These are phyloP conservation scores for Bostrychus sinensis DNA, from an alignment of 2,113 vertebrate genomes.

Conservation along the genomic window DNA sequence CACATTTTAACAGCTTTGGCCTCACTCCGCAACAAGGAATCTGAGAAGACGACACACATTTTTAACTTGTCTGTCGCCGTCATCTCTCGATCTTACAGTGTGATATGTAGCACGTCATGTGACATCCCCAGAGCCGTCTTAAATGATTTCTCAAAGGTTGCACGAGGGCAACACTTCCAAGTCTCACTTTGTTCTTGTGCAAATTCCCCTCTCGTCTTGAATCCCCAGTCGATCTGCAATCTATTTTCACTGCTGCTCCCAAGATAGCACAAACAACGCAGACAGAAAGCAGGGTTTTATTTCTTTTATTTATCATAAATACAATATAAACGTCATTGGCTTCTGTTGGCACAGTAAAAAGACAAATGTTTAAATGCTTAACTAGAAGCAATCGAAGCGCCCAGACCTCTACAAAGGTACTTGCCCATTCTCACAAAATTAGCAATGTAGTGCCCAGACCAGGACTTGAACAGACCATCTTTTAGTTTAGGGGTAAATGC, in stretches of 20 bases:
- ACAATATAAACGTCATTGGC: no score
- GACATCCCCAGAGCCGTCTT: slow-evolving; percentile 17
- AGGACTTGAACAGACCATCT: no score
- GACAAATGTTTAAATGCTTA: no score
- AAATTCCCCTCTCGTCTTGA: background rate
- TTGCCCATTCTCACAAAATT: no score
- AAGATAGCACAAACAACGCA: slow-evolving; percentile 22
- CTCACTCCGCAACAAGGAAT: slow-evolving; percentile 35
- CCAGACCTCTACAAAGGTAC: no score
- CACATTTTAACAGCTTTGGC: slow-evolving; percentile 55
- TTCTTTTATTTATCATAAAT: no score
- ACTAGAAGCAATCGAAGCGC: no score
- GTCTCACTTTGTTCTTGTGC: background rate
- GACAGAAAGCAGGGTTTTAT: slow-evolving; percentile 29
- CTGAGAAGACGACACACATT: slow-evolving; percentile 44
- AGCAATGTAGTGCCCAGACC: no score
- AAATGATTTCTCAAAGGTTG: slow-evolving; percentile 32
- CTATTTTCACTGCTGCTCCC: slow-evolving; percentile 30
- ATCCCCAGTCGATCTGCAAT: slow-evolving; percentile 25
- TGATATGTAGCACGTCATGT: slow-evolving; percentile 51
- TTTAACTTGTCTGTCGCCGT: slow-evolving; percentile 31
- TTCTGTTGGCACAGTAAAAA: no score
- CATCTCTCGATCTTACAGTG: slow-evolving; percentile 35
- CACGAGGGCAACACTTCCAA: background rate
- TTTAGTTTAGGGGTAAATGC: no score